These are phyloP conservation scores for Drosophila lacteicornis DNA, from an alignment of 1,140 invertebrate species.

Conservation along the genomic window DNA sequence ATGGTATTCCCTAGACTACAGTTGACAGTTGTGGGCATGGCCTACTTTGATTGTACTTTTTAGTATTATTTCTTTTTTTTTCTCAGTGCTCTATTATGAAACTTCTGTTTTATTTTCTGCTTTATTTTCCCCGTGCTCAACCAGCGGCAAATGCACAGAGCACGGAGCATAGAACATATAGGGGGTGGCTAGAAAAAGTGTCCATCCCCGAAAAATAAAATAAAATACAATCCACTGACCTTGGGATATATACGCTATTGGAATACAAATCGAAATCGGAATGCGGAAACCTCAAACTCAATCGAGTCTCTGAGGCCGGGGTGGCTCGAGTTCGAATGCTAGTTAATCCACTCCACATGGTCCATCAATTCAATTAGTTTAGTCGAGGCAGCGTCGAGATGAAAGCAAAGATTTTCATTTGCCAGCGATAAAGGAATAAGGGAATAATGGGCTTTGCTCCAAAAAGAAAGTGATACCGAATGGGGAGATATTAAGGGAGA, in stretches of 20 bases:
- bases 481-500: neutral
- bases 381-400: slow-evolving; percentile 6
- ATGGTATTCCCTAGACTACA: neutral
- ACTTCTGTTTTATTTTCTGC: slow-evolving; percentile 13
- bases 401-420: slow-evolving; percentile 17
- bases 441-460: neutral
- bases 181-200: slow-evolving; percentile 33
- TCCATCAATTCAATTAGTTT: slow-evolving; percentile 48
- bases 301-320: slow-evolving; percentile 19
- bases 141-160: slow-evolving; percentile 7
- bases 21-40: neutral
- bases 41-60: neutral
- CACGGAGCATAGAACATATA: neutral
- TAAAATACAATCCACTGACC: slow-evolving; percentile 33
- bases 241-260: slow-evolving; percentile 24
- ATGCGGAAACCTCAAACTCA: slow-evolving; percentile 49
- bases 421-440: slow-evolving; percentile 23
- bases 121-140: slow-evolving; percentile 14
- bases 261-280: slow-evolving; percentile 24
- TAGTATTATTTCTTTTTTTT: neutral
- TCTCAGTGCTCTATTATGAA: slow-evolving; percentile 10
- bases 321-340: slow-evolving; percentile 16
- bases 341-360: slow-evolving; percentile 50
- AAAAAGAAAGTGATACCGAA: slow-evolving; percentile 18
- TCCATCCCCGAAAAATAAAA: slow-evolving; percentile 24